Evolutionary conservation across 2,113 vertebrate species (phyloP), one percentile per base, ranked within the genome.

Genomic region (Axis porcinus): DNA sequence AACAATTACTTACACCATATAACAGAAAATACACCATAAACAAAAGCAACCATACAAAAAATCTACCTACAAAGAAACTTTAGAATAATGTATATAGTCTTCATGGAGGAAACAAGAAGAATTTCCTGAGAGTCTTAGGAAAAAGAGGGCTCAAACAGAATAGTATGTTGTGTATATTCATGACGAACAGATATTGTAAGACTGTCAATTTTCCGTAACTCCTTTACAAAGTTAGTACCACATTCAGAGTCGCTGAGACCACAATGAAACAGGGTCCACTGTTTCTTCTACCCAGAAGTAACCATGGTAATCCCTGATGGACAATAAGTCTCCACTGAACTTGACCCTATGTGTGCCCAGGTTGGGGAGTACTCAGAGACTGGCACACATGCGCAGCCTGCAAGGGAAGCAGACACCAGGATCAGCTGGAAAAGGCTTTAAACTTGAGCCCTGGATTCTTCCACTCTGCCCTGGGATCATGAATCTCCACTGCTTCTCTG

Each of bases 1-100:
- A 64, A 33, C 6, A 15, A 13, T 28, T 60, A 6, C 5, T 28
- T 33, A 16, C 2, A 33, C 0, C 30, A 33, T 7, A 6, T 15
- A 64, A 62, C 60, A 62, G 60, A 67, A 36, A 36, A 36, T 36
- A 67, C 1, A 67, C 33, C 64, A 67, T 5, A 36, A 17, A 10
- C 33, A 36, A 21, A 67, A 67, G 33, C 33, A 36, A 67, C 33
- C 7, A 67, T 36, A 67, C 4, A 67, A 36, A 19, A 21, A 21
- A 10, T 19, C 5, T 21, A 67, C 64, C 33, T 36, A 67, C 0
- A 67, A 36, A 67, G 33, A 67, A 36, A 67, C 64, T 8, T 67
- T 11, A 67, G 16, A 67, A 67, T 21, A 19, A 67, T 67, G 36
- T 43, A 14, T 74, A 74, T 12, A 6, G 21, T 43, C 36, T 74